Base-by-base conservation (phyloP, 2,113 vertebrate genomes). In the Osmerus mordax region DNA sequence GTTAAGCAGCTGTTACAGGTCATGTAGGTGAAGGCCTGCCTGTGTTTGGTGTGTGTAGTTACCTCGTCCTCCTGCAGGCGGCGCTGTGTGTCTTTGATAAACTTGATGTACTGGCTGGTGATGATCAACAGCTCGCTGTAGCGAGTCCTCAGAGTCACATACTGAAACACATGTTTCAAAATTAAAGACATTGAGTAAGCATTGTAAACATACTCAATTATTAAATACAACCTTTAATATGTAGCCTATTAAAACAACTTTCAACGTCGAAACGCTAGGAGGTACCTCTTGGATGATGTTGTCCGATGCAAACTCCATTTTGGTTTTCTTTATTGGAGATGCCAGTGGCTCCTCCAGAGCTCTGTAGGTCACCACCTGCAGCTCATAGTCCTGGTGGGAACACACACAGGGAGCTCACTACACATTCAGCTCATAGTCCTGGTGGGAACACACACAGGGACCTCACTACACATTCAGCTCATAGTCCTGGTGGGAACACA, bases 71-170 rank as follows among this genome's bases (percentile, higher is more conserved):
- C 90, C 84, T 97, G 93, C 87, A 98, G 91, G 75, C 96, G 94
- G 59, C 92, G 91, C 78, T 95, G 90, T 0, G 94, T 93, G 60
- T 97, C 94, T 0, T 83, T 91, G 88, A 99, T 96, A 88, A 98
- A 98, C 77, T 91, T 96, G 78, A 99, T 92, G 89, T 97, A 98
- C 85, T 99, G 97, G 76, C 90, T 95, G 3, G 91, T 96, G 63
- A 99, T 93, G 0, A 95, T 98, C 86, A 93, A 92, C 85, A 98
- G 92, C 84, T 98, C 97, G 0, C 95, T 98, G 92, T 96, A 99
- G 74, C 90, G 93, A 0, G 95, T 99, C 61, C 96, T 92, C 75
- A 99, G 85, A 0, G 93, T 95, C 25, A 99, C 96, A 0, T 96
- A 98, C 97, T 99, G 85, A 3, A 87, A 83, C 7, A 81, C 18